These are phyloP conservation scores for Darevskia nairensis DNA, from an alignment of 2,797 vertebrate genomes.

Conservation along the genomic window DNA sequence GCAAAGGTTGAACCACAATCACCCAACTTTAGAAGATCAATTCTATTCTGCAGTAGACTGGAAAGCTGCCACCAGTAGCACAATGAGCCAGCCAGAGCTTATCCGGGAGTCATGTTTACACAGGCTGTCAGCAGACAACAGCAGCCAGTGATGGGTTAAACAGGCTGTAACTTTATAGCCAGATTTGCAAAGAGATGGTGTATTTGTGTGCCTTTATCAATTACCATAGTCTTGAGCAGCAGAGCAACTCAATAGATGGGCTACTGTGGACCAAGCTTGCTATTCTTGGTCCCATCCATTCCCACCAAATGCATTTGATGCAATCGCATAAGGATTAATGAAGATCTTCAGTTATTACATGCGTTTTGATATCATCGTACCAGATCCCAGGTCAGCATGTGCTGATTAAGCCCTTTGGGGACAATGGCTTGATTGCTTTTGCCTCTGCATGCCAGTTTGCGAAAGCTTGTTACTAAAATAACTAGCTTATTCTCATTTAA, in stretches of 20 bases:
- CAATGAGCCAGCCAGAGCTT: constrained; percentile 37
- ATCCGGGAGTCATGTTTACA: constrained; percentile 37
- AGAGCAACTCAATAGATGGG: constrained; percentile 1
- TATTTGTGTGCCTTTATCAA: constrained; percentile 22
- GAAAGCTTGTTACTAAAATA: neutral
- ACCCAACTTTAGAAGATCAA: constrained; percentile 12
- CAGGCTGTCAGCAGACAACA: constrained; percentile 42
- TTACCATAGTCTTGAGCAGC: neutral
- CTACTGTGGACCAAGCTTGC: neutral
- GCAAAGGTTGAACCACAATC: neutral
- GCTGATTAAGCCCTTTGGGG: neutral
- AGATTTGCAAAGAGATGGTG: constrained; percentile 39
- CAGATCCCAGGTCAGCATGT: neutral
- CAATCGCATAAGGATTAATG: constrained; percentile 12
- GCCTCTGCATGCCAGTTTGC: neutral
- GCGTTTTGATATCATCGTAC: neutral
- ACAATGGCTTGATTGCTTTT: neutral
- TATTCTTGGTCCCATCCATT: neutral
- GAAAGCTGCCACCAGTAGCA: constrained; percentile 11
- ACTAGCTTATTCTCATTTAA: too few relatives aligned
- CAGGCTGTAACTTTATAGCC: constrained; percentile 17
- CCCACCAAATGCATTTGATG: neutral
- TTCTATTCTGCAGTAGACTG: constrained; percentile 13
- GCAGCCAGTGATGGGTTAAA: constrained; percentile 38
- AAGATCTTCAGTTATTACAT: neutral